These are phyloP conservation scores for Tauraco hartlaubi DNA, from an alignment of 2,797 vertebrate genomes.

Conservation along the genomic window DNA sequence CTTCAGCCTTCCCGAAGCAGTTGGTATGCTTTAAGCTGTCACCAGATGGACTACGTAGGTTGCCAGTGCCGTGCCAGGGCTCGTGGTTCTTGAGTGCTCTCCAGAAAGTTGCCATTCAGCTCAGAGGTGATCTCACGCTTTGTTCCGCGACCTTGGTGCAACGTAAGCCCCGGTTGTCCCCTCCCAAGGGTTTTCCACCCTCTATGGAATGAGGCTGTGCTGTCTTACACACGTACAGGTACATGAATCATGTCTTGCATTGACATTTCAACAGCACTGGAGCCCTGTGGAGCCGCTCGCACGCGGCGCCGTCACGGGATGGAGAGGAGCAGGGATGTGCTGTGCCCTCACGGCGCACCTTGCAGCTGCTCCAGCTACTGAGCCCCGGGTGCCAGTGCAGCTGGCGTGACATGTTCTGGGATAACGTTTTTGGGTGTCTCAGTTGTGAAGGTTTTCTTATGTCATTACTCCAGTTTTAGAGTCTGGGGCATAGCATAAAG, in stretches of 20 bases:
- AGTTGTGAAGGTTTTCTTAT: neutral
- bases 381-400: neutral
- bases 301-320: fast-evolving
- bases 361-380: neutral
- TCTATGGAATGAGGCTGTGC: neutral
- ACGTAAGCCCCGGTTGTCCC: fast-evolving
- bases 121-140: neutral
- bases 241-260: neutral
- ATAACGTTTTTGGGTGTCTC: neutral
- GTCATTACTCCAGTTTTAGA: neutral
- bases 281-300: neutral
- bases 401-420: neutral
- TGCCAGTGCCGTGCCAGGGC: neutral
- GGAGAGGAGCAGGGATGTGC: fast-evolving
- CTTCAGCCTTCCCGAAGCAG: too few species aligned
- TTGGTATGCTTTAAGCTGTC: neutral
- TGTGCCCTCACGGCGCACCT: fast-evolving
- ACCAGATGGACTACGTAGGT: neutral
- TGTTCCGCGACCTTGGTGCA: fast-evolving
- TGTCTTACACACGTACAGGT: neutral
- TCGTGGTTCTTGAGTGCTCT: neutral
- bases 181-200: neutral
- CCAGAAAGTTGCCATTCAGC: neutral
- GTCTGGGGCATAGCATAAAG: neutral
- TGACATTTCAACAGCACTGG: neutral